phyloP scores from a whole-genome alignment of 2,113 vertebrate genomes.

The Peromyscus maniculatus region DNA sequence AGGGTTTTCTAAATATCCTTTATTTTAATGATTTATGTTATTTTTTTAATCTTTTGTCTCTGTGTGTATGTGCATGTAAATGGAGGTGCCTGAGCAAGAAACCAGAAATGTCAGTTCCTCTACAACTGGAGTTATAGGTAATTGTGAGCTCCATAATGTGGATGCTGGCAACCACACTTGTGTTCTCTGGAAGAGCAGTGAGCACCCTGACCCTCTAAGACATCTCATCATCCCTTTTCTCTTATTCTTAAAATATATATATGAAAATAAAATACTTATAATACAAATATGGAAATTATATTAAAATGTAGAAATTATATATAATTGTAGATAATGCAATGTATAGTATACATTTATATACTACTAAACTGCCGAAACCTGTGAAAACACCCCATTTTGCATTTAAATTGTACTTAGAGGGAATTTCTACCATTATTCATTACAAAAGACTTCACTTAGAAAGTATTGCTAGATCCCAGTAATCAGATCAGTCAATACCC shows the following conservation, averaged over 20 bases:
- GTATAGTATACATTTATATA: not conserved
- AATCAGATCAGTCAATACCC: too few relatives aligned
- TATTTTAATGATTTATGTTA: not conserved
- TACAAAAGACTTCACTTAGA: constrained; percentile 42
- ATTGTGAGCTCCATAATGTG: not conserved
- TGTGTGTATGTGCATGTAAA: not conserved
- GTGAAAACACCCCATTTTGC: not conserved
- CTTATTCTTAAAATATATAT: not conserved
- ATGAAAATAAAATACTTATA: not conserved
- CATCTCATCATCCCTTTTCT: not conserved
- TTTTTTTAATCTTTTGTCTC: not conserved
- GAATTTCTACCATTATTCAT: not conserved
- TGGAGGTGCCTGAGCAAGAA: not conserved
- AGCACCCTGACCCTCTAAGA: not conserved
- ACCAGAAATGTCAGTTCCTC: not conserved
- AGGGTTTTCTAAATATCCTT: not conserved
- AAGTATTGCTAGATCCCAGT: not conserved
- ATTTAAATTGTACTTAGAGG: constrained; percentile 21
- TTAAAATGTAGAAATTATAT: not conserved
- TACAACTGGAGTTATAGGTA: not conserved
- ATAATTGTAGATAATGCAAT: not conserved
- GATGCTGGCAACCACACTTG: not conserved
- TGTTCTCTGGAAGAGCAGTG: not conserved
- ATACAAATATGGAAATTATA: not conserved
- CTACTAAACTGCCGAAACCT: not conserved